These are phyloP conservation scores for Caenorhabditis becei DNA, from an alignment of 2,888 invertebrate species.

Conservation along the genomic window DNA sequence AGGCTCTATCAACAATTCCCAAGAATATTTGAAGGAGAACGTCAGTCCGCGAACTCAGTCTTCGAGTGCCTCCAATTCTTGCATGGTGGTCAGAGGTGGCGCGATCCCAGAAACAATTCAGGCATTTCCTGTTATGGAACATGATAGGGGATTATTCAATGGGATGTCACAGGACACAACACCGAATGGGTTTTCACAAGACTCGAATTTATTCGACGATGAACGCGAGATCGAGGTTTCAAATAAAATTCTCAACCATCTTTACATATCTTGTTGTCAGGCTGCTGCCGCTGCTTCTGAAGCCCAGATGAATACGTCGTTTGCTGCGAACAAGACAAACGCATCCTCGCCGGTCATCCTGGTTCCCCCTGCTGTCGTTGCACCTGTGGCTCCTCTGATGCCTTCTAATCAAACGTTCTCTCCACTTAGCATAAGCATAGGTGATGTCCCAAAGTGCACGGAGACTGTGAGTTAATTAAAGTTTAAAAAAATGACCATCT, in stretches of 20 bases:
- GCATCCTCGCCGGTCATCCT: not conserved
- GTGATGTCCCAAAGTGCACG: not conserved
- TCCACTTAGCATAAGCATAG: slow-evolving; percentile 1
- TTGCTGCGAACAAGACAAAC: not conserved
- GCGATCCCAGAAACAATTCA: slow-evolving; percentile 32
- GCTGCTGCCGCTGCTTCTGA: slow-evolving; percentile 39
- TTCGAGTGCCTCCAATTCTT: slow-evolving; percentile 33
- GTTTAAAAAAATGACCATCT: too few species aligned
- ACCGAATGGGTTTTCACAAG: slow-evolving; percentile 33
- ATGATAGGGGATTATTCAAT: slow-evolving; percentile 43
- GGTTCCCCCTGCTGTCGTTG: not conserved
- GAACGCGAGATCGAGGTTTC: slow-evolving; percentile 45
- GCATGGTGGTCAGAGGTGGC: slow-evolving; percentile 51
- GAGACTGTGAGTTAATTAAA: slow-evolving; percentile 44
- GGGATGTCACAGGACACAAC: slow-evolving; percentile 26
- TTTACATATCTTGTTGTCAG: not conserved
- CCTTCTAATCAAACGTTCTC: slow-evolving; percentile 8
- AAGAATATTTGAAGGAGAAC: slow-evolving; percentile 40
- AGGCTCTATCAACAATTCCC: not conserved
- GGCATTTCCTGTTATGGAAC: slow-evolving; percentile 57
- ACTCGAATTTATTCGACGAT: slow-evolving; percentile 25
- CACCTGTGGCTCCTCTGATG: not conserved
- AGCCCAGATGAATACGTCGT: not conserved
- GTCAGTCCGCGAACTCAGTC: slow-evolving; percentile 26
- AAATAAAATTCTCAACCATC: not conserved